Conservation (phyloP, 2,888 invertebrate genomes). For the Lucinisca nassula region DNA sequence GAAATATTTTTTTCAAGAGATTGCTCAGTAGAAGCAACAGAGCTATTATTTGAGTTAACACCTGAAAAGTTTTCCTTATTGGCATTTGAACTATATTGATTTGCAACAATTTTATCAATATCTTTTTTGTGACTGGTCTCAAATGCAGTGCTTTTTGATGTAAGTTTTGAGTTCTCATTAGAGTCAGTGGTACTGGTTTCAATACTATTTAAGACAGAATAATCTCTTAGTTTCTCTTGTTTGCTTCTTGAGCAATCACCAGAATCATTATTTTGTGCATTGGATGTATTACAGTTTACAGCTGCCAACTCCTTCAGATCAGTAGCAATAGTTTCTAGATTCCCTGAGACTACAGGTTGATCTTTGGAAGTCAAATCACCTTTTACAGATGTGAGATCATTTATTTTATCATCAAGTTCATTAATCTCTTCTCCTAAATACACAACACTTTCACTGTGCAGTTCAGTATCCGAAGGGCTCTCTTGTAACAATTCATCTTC, state of each 20-base stretch:
- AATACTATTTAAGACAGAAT: too few relatives aligned
- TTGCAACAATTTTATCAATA: neutral
- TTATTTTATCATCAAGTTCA: neutral
- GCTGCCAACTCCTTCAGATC: neutral
- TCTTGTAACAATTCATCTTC: constrained; percentile 45
- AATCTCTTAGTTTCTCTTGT: too few relatives aligned
- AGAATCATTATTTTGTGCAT: neutral
- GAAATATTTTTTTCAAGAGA: neutral
- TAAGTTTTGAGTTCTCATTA: too few relatives aligned
- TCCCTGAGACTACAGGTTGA: neutral
- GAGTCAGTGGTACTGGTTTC: neutral
- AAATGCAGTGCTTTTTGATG: too few relatives aligned
- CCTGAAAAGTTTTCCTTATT: neutral
- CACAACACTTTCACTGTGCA: neutral
- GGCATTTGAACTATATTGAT: neutral
- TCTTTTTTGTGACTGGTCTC: too few relatives aligned
- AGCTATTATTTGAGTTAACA: neutral
- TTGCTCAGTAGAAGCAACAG: neutral
- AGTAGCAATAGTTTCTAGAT: neutral
- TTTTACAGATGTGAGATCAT: neutral
- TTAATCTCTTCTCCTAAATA: neutral
- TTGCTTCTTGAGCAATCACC: neutral
- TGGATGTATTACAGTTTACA: neutral
- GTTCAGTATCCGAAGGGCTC: neutral
- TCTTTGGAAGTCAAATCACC: neutral